Base-by-base conservation (phyloP, 1,140 invertebrate genomes). In the Drosophila aff. region DNA sequence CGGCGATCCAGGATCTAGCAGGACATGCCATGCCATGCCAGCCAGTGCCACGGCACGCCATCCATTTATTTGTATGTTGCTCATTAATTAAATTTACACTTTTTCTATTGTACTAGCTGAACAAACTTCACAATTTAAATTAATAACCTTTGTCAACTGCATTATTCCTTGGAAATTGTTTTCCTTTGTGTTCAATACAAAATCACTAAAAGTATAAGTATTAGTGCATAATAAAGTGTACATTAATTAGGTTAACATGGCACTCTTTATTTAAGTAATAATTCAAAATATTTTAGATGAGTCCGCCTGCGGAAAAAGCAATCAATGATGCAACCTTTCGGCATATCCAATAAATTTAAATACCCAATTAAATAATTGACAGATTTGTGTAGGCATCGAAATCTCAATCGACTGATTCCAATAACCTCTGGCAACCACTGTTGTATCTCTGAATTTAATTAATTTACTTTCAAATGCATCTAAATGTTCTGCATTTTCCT, bases 81-180 rank as follows among this genome's bases (percentile, higher is more conserved):
- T 81, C 84, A 84, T 81, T 81, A 87, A 87, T 84, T 87, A 76
- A 89, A 89, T 87, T 81, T 81, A 41, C 23, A 28, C 23, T 33
- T 44, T 66, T 67, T 33, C 5, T 44, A 23, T 50, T 50, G 2
- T 28, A 50, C 26, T 28, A 28, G 9, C 26, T 50, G 16, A n/a
- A 28, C 4, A 3, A 50, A 50, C 15, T 28, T 28, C 9, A 28
- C 28, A 28, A 50, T 50, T 50, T 50, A n/a, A 28, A 1, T 50
- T 50, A 50, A 28, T 28, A 50, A 28, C 16, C 15, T 28, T 28
- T 28, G 26, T 8, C 9, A 28, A 28, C n/a, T 50, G 47, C 15
- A 28, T 50, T 50, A 10, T n/a, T 28, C 28, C 16, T 49, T n/a
- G 15, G 15, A 26, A 49, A 49, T 16, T 16, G 8, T n/a, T 26